Base-by-base conservation (phyloP, 2,888 invertebrate genomes). In the Gari tellinella region DNA sequence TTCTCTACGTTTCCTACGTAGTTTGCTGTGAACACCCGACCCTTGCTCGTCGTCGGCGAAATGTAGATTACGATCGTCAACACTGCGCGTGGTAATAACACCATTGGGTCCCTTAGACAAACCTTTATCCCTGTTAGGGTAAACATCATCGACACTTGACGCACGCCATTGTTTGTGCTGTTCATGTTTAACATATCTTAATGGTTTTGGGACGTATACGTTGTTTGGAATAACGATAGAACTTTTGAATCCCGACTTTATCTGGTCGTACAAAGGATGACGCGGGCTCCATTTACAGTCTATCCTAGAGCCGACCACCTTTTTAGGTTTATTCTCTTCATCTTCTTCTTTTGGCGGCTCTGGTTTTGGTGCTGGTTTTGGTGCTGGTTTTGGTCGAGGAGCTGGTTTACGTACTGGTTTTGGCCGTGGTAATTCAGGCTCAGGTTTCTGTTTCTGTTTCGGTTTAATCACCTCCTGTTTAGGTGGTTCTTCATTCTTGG, bases 251-350 rank as follows among this genome's bases (percentile, higher is more conserved):
- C 56, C 65, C 19, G 19, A 23, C 56, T 57, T 38, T 21, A 63
- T 74, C 62, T 64, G 61, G n/a, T 68, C 17, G 21, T 67, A 70
- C 19, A 68, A 23, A 12, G 58, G 70, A 21, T 62, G 57, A 31
- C 53, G 40, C 3, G 53, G 57, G 26, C 57, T 58, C 67, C 69
- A 77, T 31, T 45, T 46, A 17, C 53, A 61, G 26, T 73, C 70
- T 10, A 73, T 57, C 57, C 57, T 67, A 19, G 62, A 63, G 14
- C 21, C 40, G 12, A 48, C 57, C 25, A 49, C 38, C 19, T 56
- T 17, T 40, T 45, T 63, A 5, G 7, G 21, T 7, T 10, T 7
- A 48, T 8, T 48, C 19, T 17, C 19, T 48, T 31, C 38, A 1
- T 7, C 37, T n/a, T 48, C 48, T 41, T 21, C 25, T 52, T 14